A percentile compares a stretch with the other conserved stretches of the same genome.
These are phyloP conservation scores for Melitaea cinxia DNA, from an alignment of 1,140 invertebrate genomes.

Conservation along the genomic window DNA sequence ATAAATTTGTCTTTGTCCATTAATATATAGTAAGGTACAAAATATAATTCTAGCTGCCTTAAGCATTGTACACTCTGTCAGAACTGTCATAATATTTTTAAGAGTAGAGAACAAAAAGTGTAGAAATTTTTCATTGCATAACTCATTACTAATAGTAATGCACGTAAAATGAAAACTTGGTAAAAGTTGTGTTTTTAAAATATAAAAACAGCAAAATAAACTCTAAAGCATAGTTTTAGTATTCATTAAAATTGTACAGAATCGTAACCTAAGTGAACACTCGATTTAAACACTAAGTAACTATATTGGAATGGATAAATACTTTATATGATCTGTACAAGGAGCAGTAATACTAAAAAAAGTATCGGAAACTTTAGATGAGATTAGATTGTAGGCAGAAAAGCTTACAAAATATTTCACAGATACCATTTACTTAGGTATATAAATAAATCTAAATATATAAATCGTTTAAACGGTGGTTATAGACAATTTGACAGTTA, in stretches of 20 bases:
- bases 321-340: background rate
- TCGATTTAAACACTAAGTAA: slow-evolving; percentile 33
- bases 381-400: background rate
- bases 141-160: too few relatives aligned
- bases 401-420: background rate
- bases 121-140: too few relatives aligned
- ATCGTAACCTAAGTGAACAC: slow-evolving; percentile 36
- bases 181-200: too few relatives aligned
- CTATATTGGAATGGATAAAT: slow-evolving; percentile 45
- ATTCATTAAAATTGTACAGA: slow-evolving; percentile 20
- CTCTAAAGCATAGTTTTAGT: background rate
- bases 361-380: background rate
- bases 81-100: too few relatives aligned
- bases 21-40: too few relatives aligned
- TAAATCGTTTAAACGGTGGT: slow-evolving; percentile 3
- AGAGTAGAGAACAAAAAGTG: too few relatives aligned
- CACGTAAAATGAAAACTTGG: too few relatives aligned
- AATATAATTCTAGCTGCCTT: too few relatives aligned
- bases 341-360: background rate
- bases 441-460: slow-evolving; percentile 2
- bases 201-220: background rate
- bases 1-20: background rate
- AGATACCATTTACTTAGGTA: background rate
- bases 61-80: too few relatives aligned
- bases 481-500: slow-evolving; percentile 6